These are phyloP conservation scores for Coptodon bakossiorum DNA, from an alignment of 2,113 vertebrate genomes.

Conservation along the genomic window DNA sequence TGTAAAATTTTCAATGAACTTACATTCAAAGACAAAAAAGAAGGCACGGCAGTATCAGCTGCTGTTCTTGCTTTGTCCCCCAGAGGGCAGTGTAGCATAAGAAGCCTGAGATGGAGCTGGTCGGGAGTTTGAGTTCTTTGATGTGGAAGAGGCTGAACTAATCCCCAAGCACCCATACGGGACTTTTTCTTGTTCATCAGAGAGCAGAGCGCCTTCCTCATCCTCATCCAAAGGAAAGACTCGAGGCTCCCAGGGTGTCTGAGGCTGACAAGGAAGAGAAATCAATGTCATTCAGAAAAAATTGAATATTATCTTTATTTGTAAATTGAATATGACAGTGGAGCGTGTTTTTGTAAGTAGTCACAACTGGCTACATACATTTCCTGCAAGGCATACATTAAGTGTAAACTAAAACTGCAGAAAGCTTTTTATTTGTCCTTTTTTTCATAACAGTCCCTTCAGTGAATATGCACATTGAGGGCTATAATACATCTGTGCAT, in stretches of 20 bases:
- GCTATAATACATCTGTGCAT: background rate
- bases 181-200: background rate
- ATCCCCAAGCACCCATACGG: background rate
- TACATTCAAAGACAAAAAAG: slow-evolving; percentile 34
- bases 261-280: slow-evolving; percentile 6
- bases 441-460: background rate
- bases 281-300: background rate
- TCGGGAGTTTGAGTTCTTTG: background rate
- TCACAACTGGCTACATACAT: background rate
- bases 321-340: background rate
- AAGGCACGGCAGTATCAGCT: slow-evolving; percentile 70
- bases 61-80: slow-evolving; percentile 14
- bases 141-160: background rate
- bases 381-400: background rate
- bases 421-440: background rate
- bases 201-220: slow-evolving; percentile 5
- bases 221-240: slow-evolving; percentile 36
- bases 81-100: slow-evolving; percentile 15
- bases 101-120: background rate
- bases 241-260: slow-evolving; percentile 37
- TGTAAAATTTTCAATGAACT: background rate
- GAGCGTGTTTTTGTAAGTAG: background rate
- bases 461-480: background rate
- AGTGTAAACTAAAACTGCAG: background rate
- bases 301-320: background rate